These are phyloP conservation scores for Drosophila kurseongensis DNA, from an alignment of 1,140 invertebrate species.

Conservation along the genomic window DNA sequence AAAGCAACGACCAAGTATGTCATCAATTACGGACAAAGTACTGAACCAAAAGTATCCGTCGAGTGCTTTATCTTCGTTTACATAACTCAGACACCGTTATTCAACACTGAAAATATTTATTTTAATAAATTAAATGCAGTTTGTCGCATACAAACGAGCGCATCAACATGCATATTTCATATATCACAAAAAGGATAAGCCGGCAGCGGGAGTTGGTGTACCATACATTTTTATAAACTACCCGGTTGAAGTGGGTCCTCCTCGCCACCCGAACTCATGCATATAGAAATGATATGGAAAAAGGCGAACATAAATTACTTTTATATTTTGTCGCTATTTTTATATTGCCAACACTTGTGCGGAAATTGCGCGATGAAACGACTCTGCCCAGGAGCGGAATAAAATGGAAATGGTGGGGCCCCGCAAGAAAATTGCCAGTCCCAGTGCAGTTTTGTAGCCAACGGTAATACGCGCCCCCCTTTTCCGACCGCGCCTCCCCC, in stretches of 20 bases:
- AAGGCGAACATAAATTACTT: constrained; percentile 80
- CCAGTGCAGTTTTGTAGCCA: constrained; percentile 61
- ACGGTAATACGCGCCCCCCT: constrained; percentile 43
- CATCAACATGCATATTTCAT: constrained; percentile 78
- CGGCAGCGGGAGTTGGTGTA: constrained; percentile 5
- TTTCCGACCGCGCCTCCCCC: neutral
- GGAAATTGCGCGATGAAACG: constrained; percentile 81
- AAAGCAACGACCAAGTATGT: neutral
- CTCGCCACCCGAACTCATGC: constrained; percentile 19
- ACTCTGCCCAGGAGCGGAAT: constrained; percentile 46
- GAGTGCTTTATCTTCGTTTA: constrained; percentile 1
- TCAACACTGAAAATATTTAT: constrained; percentile 58
- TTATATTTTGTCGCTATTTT: constrained; percentile 83
- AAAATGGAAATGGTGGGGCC: constrained; percentile 41
- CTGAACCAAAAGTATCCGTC: neutral
- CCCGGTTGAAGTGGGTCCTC: constrained; percentile 13
- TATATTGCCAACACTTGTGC: constrained; percentile 83
- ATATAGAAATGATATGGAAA: constrained; percentile 76
- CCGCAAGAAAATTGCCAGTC: constrained; percentile 70
- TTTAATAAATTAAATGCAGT: constrained; percentile 79
- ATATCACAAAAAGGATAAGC: constrained; percentile 33
- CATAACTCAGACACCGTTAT: constrained; percentile 21
- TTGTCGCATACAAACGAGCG: constrained; percentile 75
- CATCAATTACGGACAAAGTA: constrained; percentile 4
- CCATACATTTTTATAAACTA: constrained; percentile 63